Conservation (phyloP, 2,797 vertebrate species). For the Sebastolobus altivelis region DNA sequence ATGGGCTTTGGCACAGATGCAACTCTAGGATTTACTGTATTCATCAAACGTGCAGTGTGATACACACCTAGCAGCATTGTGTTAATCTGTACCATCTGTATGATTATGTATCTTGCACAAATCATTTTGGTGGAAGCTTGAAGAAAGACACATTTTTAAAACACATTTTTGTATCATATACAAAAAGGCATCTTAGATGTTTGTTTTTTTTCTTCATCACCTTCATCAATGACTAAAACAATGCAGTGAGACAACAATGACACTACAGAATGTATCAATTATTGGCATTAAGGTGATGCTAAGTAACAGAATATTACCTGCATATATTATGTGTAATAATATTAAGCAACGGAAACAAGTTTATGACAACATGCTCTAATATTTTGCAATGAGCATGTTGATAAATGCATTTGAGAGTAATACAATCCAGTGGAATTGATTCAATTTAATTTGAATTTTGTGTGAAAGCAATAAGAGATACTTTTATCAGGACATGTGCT, state of each 20-base stretch:
- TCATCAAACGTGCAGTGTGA: background rate
- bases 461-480: background rate
- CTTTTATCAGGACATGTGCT: background rate
- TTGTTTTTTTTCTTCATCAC: background rate
- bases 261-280: background rate
- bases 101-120: background rate
- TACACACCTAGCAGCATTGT: background rate
- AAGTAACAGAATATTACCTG: background rate
- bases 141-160: background rate
- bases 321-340: background rate
- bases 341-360: background rate
- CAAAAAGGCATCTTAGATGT: background rate
- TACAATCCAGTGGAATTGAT: background rate
- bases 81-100: background rate
- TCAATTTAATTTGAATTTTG: background rate
- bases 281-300: background rate
- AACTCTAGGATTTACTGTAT: background rate
- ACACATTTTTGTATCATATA: background rate
- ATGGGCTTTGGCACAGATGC: background rate
- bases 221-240: background rate
- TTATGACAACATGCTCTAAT: background rate
- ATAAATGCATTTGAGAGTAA: background rate
- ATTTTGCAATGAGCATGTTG: background rate
- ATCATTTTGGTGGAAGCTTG: background rate
- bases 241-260: background rate